phyloP scores from a whole-genome alignment of 2,888 invertebrate genomes.

The Tachina lurida region DNA sequence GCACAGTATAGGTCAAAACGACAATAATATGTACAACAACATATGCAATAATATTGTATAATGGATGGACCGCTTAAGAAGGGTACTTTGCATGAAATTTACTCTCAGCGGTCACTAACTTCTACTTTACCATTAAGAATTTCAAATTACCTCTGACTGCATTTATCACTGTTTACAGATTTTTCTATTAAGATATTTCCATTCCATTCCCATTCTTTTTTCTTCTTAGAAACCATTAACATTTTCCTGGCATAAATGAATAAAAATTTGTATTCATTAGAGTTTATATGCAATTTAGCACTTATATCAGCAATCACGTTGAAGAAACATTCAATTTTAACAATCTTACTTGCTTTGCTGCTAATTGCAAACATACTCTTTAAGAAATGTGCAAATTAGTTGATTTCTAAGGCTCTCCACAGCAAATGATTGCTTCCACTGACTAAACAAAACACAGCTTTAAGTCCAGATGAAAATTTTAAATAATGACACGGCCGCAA shows the following conservation, averaged over 20 bases:
- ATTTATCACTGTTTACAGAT: slow-evolving; percentile 17
- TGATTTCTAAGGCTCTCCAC: slow-evolving; percentile 6
- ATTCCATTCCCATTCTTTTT: neutral
- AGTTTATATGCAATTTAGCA: slow-evolving; percentile 33
- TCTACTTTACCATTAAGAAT: neutral
- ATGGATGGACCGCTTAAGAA: no score
- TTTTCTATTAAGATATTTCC: neutral
- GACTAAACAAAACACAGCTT: neutral
- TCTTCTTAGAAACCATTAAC: slow-evolving; percentile 25
- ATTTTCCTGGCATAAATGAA: slow-evolving; percentile 30
- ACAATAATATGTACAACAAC: no score
- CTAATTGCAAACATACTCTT: slow-evolving; percentile 44
- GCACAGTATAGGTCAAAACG: no score
- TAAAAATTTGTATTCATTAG: slow-evolving; percentile 46
- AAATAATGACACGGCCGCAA: neutral
- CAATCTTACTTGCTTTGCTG: slow-evolving; percentile 29
- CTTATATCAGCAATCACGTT: slow-evolving; percentile 25
- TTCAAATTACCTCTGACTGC: neutral
- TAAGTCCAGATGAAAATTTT: slow-evolving; percentile 1
- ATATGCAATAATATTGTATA: no score
- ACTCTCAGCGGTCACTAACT: neutral
- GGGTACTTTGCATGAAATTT: no score
- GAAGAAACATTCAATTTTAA: slow-evolving; percentile 27
- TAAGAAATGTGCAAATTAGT: slow-evolving; percentile 54
- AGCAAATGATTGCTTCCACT: neutral